Base-by-base conservation (phyloP, 30 jellyfish, hydroid and myxozoan species). In the Cassiopea andromeda region DNA sequence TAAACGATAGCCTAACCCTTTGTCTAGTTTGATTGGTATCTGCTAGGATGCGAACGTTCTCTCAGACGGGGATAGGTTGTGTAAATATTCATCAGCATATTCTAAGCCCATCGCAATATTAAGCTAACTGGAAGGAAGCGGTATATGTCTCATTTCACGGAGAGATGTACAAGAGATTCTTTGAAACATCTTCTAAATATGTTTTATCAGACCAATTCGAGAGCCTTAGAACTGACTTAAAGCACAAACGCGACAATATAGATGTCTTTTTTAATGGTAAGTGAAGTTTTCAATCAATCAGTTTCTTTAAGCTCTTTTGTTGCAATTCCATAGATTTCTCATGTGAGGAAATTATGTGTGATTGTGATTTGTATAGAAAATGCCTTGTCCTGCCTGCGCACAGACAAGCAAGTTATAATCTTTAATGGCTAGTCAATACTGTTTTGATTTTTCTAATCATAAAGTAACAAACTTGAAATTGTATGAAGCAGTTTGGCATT, bases 141-240 rank as follows among this genome's bases (percentile, higher is more conserved):
- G 73, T 17, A 64, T 4, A 64, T 13, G 15, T 7, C 43, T 27
- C 38, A 64, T 64, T 64, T 64, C 73, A 27, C 43, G 73, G 2
- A 64, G 73, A 70, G 15, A 83, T 83, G 84, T 83, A 83, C 57
- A 71, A 69, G 74, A 83, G 59, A 19, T 83, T 64, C 75, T 83
- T 83, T 80, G 75, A 83, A 83, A 46, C 60, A 8, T 83, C 91
- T 17, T 83, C 91, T 59, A 83, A 83, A 49, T 83, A 83, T 50
- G 91, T 83, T 73, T 77, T 83, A 19, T 68, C 84, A 4, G 91
- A 83, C 38, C 84, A 83, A 70, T 50, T 45, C 70, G 91, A 83
- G 48, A 17, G 48, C 43, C 77, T 70, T 6, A 78, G 83, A 27
- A 69, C 69, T 7, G 91, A 69, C n/a, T 69, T 73, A 83, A 48